Evolutionary conservation across 2,797 vertebrate genomes (phyloP), one percentile per base, ranked within the genome.

Genomic region (Enteromius fasciolatus): DNA sequence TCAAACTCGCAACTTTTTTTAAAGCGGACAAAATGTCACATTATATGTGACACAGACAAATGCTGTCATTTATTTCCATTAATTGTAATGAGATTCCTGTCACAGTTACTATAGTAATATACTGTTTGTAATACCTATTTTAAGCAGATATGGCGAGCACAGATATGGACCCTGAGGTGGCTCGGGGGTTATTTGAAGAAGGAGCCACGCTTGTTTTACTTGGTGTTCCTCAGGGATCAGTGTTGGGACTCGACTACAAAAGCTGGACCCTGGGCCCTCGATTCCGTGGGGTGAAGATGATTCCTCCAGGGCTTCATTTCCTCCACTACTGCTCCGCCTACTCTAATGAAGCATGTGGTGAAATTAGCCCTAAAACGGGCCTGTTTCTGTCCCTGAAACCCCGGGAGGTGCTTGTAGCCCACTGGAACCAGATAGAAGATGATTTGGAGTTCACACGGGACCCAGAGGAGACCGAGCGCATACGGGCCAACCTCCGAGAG

Each of bases 231-330:
- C 93, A 92, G 87, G 97, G 97, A 25, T 97, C 96, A 10, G 97
- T 98, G 90, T 94, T 99, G 84, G 98, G 98, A 39, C 96, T 99
- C 23, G 98, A 99, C 88, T 97, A 95, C 86, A 97, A 97, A 89
- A 94, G 91, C 33, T 99, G 98, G 98, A 91, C 95, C 77, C 96
- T 50, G 74, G 98, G 98, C 1, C 97, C 97, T 25, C 93, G 94
- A 39, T 99, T 99, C 89, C 94, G 95, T 39, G 98, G 98, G 0
- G 93, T 99, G 57, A 99, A 99, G 93, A 99, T 99, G 98, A 96
- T 99, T 73, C 98, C 98, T 0, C 98, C 98, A 0, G 98, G 98
- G 3, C 90, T 99, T 23, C 98, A 99, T 89, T 98, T 99, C 84
- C 91, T 99, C 80, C 93, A 97, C 91, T 99, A 95, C 89, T 96